Conservation (phyloP, 1,140 invertebrate genomes). For the Bombus balteatus region DNA sequence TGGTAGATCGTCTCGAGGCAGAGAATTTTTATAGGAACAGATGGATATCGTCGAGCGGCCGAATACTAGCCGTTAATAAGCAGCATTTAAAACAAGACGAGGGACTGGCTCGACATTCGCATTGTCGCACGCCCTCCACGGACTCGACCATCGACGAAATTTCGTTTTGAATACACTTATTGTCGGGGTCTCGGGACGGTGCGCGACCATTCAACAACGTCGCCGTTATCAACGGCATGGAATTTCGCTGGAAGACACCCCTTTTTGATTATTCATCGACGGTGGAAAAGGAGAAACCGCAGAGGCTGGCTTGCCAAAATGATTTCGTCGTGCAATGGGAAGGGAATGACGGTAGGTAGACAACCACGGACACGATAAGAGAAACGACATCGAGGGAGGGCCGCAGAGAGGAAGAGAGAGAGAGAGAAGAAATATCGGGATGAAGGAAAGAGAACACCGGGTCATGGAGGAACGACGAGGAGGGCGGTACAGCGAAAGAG, state of each 20-base stretch:
- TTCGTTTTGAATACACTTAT: conserved; percentile 46
- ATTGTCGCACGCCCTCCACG: not conserved
- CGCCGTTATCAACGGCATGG: conserved; percentile 52
- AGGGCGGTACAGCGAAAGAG: conserved; percentile 44
- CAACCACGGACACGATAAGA: conserved; percentile 44
- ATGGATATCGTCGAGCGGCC: conserved; percentile 1
- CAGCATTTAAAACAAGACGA: conserved; percentile 12
- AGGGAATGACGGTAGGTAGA: conserved; percentile 43
- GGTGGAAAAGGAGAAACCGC: conserved; percentile 74
- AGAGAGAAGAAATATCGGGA: not conserved
- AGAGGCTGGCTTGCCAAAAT: conserved; percentile 70
- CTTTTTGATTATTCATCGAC: conserved; percentile 78
- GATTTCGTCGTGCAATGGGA: conserved; percentile 65
- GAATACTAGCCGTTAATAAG: conserved; percentile 17
- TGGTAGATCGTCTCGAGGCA: not conserved
- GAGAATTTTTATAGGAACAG: not conserved
- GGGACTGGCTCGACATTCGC: not conserved
- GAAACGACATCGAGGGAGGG: conserved; percentile 23
- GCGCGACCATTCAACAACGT: conserved; percentile 22
- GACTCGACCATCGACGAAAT: conserved; percentile 11
- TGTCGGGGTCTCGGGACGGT: not conserved
- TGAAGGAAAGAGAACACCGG: conserved; percentile 49
- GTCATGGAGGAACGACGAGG: conserved; percentile 7
- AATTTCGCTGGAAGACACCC: conserved; percentile 66
- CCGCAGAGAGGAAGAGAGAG: not conserved